Evolutionary conservation across 2,797 vertebrate species (phyloP).

Genomic region (Botia kubotai): DNA sequence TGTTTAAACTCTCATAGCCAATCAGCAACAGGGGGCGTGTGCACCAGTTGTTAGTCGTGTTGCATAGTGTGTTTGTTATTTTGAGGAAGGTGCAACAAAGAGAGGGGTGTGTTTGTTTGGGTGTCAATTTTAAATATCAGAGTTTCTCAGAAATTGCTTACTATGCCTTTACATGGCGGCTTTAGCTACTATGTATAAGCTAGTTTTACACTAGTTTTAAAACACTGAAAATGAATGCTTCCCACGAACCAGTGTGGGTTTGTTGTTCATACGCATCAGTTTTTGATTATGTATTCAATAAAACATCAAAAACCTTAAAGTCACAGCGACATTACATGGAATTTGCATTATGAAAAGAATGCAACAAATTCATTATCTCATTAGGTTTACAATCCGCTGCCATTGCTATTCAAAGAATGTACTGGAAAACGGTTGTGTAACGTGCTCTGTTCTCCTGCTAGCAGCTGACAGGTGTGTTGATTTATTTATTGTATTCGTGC

Average conservation of each 20-base stretch:
- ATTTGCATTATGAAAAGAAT: slow-evolving; percentile 46
- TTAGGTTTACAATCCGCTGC: slow-evolving; percentile 58
- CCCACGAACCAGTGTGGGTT: slow-evolving; percentile 1
- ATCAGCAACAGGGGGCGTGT: too few relatives aligned
- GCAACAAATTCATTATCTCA: slow-evolving; percentile 65
- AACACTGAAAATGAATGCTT: slow-evolving; percentile 6
- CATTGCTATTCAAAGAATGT: slow-evolving; percentile 52
- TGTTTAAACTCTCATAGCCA: too few relatives aligned
- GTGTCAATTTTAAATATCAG: too few relatives aligned
- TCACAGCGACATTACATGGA: slow-evolving; percentile 25
- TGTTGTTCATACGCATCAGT: slow-evolving; percentile 23
- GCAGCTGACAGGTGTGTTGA: slow-evolving; percentile 74
- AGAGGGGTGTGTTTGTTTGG: too few relatives aligned
- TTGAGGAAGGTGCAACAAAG: too few relatives aligned
- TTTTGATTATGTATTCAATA: slow-evolving; percentile 36
- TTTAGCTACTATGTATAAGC: background rate
- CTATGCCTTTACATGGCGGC: too few relatives aligned
- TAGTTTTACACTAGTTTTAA: background rate
- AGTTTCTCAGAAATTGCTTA: too few relatives aligned
- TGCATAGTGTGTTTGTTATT: too few relatives aligned
- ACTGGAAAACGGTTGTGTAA: slow-evolving; percentile 52
- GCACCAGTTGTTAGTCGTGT: too few relatives aligned
- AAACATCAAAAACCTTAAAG: slow-evolving; percentile 34
- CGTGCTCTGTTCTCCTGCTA: slow-evolving; percentile 55
- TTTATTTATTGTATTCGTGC: slow-evolving; percentile 85